Percentiles rank a stretch among this genome's conserved stretches.
Evolutionary conservation across 2,888 invertebrate genomes (phyloP).

Genomic region (Ormyrus nitidulus): DNA sequence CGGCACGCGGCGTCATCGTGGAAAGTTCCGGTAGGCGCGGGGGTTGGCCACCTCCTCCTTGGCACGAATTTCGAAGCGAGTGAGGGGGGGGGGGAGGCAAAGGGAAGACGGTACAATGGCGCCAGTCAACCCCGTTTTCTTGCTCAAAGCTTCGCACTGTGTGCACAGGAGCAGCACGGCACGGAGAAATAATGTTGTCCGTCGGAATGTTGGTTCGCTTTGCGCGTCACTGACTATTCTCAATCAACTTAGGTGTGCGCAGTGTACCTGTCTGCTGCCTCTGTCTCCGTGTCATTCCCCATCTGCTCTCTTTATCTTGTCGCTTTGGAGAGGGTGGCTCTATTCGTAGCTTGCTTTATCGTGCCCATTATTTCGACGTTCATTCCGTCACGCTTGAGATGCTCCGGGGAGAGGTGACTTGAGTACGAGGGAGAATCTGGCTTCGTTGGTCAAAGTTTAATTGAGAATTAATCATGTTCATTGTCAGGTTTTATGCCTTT

Average conservation of each 20-base stretch:
- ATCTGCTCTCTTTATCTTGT: not conserved
- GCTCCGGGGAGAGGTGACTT: no score
- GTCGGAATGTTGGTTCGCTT: conserved; percentile 67
- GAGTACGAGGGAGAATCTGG: no score
- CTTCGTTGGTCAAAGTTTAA: no score
- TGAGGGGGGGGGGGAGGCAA: no score
- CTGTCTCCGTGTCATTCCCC: not conserved
- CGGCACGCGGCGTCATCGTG: not conserved
- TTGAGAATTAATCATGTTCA: no score
- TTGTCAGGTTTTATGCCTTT: no score
- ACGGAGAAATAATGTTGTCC: conserved; percentile 66
- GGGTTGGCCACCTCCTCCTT: conserved; percentile 7
- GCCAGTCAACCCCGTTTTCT: not conserved
- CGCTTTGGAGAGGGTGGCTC: no score
- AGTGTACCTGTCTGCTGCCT: not conserved
- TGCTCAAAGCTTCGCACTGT: not conserved
- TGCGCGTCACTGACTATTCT: conserved; percentile 61
- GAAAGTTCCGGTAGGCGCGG: conserved; percentile 12
- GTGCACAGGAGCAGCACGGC: not conserved
- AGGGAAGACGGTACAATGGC: conserved; percentile 30
- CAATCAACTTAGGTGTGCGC: conserved; percentile 47
- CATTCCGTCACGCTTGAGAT: no score
- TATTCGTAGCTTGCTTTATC: no score
- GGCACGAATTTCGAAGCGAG: conserved; percentile 27
- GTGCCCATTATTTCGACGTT: no score